phyloP scores from a whole-genome alignment of 2,113 vertebrate genomes.

The Apeltes quadracus region DNA sequence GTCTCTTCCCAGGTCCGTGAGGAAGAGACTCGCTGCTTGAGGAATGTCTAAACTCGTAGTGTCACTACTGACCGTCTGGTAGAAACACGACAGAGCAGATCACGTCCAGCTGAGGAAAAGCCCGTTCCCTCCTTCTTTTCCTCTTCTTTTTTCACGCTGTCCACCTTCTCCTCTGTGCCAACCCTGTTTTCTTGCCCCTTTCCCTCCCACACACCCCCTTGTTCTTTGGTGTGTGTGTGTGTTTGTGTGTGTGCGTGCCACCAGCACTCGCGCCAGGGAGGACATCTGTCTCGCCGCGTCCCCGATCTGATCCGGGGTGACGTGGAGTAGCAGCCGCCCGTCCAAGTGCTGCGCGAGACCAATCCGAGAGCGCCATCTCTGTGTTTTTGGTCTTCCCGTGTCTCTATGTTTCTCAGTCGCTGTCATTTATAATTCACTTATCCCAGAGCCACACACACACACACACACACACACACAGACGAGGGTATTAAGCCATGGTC shows the following conservation, averaged over 20 bases:
- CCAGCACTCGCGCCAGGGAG: slow-evolving; percentile 64
- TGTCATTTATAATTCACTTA: slow-evolving; percentile 43
- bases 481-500: slow-evolving; percentile 47
- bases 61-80: slow-evolving; percentile 67
- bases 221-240: slow-evolving; percentile 44
- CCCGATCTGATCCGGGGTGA: slow-evolving; percentile 76
- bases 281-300: slow-evolving; percentile 77
- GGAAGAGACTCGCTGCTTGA: slow-evolving; percentile 53
- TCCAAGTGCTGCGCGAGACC: slow-evolving; percentile 49
- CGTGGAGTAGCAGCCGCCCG: slow-evolving; percentile 64
- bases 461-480: slow-evolving; percentile 16
- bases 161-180: slow-evolving; percentile 25
- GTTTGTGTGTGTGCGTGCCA: slow-evolving; percentile 53
- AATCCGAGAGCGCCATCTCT: slow-evolving; percentile 43
- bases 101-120: slow-evolving; percentile 49
- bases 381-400: slow-evolving; percentile 5
- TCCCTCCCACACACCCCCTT: not conserved
- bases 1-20: slow-evolving; percentile 47
- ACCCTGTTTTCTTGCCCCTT: slow-evolving; percentile 5
- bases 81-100: slow-evolving; percentile 70
- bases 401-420: slow-evolving; percentile 18
- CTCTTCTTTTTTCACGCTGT: slow-evolving; percentile 21
- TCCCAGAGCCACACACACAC: slow-evolving; percentile 22
- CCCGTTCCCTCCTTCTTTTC: not conserved
- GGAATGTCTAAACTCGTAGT: slow-evolving; percentile 62